Evolutionary conservation across 2,113 vertebrate genomes (phyloP).

Genomic region (Chinchilla lanigera): DNA sequence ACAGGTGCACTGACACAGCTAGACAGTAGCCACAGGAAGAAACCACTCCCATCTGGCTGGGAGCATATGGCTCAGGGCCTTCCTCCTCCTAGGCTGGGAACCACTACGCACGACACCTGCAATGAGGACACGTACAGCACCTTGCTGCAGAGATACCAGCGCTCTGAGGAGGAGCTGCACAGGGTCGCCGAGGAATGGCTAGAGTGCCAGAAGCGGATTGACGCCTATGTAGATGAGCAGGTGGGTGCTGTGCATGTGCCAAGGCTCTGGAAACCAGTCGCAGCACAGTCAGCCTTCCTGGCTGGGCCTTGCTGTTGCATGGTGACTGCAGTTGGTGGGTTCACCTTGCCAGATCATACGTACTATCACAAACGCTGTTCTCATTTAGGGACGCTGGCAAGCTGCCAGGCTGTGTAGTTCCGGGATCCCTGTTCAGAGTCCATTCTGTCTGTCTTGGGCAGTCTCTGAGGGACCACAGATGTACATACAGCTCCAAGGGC

Average conservation of each 20-base stretch:
- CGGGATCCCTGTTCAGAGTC: neutral
- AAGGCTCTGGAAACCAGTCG: neutral
- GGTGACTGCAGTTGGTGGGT: neutral
- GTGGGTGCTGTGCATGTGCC: conserved; percentile 78
- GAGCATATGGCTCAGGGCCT: neutral
- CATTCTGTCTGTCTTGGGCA: neutral
- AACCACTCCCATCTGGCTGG: neutral
- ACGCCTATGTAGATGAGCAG: conserved; percentile 99
- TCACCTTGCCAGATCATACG: rapidly evolving
- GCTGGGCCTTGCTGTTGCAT: too few relatives aligned
- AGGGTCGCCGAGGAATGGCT: conserved; percentile 95
- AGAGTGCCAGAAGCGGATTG: conserved; percentile 97
- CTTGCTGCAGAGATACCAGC: conserved; percentile 94
- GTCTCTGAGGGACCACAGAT: neutral
- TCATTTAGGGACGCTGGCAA: neutral
- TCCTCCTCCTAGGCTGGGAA: conserved; percentile 90
- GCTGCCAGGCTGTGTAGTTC: neutral
- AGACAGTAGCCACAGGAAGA: neutral
- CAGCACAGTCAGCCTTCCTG: neutral
- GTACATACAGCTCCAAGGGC: neutral
- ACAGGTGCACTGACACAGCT: neutral
- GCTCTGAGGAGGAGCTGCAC: conserved; percentile 94
- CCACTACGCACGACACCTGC: conserved; percentile 93
- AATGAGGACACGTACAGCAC: conserved; percentile 94
- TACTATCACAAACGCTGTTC: rapidly evolving